Conservation (phyloP, 2,888 invertebrate genomes). For the Ennomos fuscantarius region DNA sequence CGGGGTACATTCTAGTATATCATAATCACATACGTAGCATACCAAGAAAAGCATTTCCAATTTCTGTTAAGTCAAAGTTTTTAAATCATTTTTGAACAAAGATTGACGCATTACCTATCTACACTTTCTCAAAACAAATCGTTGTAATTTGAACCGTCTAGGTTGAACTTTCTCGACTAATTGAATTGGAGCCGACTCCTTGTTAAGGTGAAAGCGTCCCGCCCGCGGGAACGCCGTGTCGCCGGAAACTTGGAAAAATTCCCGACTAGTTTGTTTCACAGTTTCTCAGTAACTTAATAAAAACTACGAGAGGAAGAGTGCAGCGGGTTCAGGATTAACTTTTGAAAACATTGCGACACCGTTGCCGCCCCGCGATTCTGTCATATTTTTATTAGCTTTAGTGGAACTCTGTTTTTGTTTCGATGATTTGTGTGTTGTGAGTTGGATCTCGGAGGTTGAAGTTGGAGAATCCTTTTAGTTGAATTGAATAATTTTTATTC, state of each 20-base stretch:
- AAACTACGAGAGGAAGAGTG: constrained; percentile 56
- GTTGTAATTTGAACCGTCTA: constrained; percentile 47
- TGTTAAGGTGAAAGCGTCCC: constrained; percentile 65
- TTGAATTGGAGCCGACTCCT: constrained; percentile 72
- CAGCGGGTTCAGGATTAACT: constrained; percentile 66
- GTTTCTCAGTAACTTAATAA: constrained; percentile 78
- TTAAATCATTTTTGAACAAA: background rate
- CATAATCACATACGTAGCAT: too few species aligned
- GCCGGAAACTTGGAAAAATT: constrained; percentile 74
- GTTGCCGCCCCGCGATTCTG: constrained; percentile 45
- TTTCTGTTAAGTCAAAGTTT: too few species aligned
- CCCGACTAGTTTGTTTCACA: constrained; percentile 73
- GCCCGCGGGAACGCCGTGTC: constrained; percentile 46
- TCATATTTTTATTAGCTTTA: constrained; percentile 49
- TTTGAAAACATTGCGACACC: constrained; percentile 59
- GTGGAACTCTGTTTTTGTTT: constrained; percentile 25
- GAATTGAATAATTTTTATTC: too few species aligned
- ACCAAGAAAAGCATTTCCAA: too few species aligned
- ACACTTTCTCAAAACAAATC: constrained; percentile 31
- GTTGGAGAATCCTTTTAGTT: too few species aligned
- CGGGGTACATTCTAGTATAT: too few species aligned
- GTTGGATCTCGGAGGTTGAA: background rate
- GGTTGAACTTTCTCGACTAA: constrained; percentile 63
- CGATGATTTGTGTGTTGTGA: constrained; percentile 11
- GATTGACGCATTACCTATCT: constrained; percentile 8